Conservation (phyloP, 2,113 vertebrate species). For the Semicossyphus pulcher region DNA sequence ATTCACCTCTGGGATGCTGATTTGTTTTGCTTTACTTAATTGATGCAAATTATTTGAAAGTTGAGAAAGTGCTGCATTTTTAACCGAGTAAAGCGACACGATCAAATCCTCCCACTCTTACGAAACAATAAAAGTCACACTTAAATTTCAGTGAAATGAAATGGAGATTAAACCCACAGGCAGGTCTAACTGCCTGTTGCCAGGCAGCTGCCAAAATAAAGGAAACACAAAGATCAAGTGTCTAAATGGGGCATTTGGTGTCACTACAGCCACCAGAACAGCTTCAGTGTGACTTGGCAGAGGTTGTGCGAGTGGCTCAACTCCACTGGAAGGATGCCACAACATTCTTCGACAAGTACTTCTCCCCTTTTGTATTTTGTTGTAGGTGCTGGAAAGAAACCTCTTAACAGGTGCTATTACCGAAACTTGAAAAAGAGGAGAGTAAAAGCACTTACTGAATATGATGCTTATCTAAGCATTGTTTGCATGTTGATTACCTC, state of each 20-base stretch:
- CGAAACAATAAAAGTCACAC: conserved; percentile 39
- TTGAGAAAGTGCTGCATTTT: conserved; percentile 17
- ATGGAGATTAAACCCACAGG: conserved; percentile 48
- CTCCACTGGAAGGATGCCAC: conserved; percentile 70
- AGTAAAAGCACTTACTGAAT: conserved; percentile 41
- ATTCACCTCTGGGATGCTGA: conserved; percentile 39
- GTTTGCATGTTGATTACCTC: conserved; percentile 48
- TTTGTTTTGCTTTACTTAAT: neutral
- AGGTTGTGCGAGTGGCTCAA: conserved; percentile 54
- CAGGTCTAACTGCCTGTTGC: conserved; percentile 61
- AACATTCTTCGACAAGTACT: conserved; percentile 66
- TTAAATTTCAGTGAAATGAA: conserved; percentile 50
- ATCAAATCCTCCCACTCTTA: neutral
- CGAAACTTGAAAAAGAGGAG: conserved; percentile 36
- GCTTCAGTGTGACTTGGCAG: conserved; percentile 73
- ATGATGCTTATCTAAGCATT: conserved; percentile 36
- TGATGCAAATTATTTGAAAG: conserved; percentile 9
- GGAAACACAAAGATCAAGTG: conserved; percentile 76
- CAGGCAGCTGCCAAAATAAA: conserved; percentile 73
- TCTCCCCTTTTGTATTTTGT: conserved; percentile 63
- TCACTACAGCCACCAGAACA: conserved; percentile 73
- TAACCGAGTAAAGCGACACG: conserved; percentile 15
- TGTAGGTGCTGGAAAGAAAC: conserved; percentile 47
- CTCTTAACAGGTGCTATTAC: conserved; percentile 61
- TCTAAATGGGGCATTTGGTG: conserved; percentile 73